These are phyloP conservation scores for Cyclina sinensis DNA, from an alignment of 1,140 invertebrate species.

Conservation along the genomic window DNA sequence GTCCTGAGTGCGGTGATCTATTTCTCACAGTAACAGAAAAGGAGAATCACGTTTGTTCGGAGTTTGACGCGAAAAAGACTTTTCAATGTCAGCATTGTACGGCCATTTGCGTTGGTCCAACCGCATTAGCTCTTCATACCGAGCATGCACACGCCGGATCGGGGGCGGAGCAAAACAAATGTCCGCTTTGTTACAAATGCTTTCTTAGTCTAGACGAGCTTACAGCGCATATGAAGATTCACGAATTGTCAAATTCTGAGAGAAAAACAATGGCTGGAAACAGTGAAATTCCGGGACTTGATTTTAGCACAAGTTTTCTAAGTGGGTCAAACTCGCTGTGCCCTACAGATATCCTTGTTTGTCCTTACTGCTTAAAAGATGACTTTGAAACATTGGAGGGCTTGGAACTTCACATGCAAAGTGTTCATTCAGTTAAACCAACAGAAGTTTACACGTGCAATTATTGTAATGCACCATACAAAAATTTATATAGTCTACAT, in stretches of 20 bases:
- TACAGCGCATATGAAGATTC: conserved; percentile 79
- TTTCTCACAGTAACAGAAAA: conserved; percentile 61
- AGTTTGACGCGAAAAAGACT: conserved; percentile 41
- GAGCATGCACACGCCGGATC: conserved; percentile 73
- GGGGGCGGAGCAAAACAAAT: conserved; percentile 77
- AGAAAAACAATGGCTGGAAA: background rate
- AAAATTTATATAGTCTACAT: conserved; percentile 84
- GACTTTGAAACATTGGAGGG: conserved; percentile 89
- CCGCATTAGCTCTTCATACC: conserved; percentile 77
- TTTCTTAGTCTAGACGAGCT: conserved; percentile 78
- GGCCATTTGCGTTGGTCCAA: conserved; percentile 67
- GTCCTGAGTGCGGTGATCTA: conserved; percentile 65
- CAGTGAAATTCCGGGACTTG: background rate
- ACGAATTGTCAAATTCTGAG: conserved; percentile 65
- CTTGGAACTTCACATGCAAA: conserved; percentile 94
- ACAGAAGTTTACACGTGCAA: conserved; percentile 87
- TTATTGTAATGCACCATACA: conserved; percentile 85
- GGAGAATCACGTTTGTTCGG: conserved; percentile 45
- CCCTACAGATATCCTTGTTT: conserved; percentile 76
- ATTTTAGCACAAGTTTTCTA: conserved; percentile 48
- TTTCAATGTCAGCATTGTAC: conserved; percentile 71
- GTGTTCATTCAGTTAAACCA: conserved; percentile 89
- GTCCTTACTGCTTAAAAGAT: conserved; percentile 81
- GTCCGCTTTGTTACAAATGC: conserved; percentile 80
- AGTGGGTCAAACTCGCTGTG: conserved; percentile 16